Evolutionary conservation across 92 coral and sea anemone genomes (phyloP).

Genomic region (Heteractis magnifica): DNA sequence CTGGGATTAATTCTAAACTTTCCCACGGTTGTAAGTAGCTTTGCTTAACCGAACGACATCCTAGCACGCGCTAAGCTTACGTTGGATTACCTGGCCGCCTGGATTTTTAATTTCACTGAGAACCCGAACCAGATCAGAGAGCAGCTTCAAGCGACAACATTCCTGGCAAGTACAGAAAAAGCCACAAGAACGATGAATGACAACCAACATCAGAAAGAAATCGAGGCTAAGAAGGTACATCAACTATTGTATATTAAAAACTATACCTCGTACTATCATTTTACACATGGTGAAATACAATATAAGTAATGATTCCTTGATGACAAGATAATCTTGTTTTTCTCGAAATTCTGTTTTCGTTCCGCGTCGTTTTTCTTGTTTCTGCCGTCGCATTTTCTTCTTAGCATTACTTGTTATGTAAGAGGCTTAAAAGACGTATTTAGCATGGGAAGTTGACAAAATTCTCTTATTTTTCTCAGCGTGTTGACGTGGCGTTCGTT

Average conservation of each 20-base stretch:
- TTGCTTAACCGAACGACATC: neutral
- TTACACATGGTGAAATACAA: neutral
- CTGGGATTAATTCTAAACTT: neutral
- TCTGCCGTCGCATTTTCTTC: neutral
- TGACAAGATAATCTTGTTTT: neutral
- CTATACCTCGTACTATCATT: neutral
- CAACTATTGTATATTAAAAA: neutral
- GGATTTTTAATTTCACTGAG: neutral
- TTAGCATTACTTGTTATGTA: neutral
- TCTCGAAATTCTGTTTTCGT: neutral
- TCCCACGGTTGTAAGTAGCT: neutral
- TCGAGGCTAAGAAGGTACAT: conserved; percentile 14
- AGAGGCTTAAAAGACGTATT: neutral
- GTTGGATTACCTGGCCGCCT: neutral
- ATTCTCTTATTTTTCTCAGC: neutral
- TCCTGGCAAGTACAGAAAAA: too few relatives aligned
- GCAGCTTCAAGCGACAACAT: neutral
- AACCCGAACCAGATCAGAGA: neutral
- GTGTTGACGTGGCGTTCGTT: too few relatives aligned
- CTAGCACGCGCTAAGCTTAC: neutral
- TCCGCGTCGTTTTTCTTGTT: neutral
- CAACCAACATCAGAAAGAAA: neutral
- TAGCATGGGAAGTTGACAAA: neutral
- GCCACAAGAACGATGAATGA: conserved; percentile 1
- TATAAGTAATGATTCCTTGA: neutral